Evolutionary conservation across 2,113 vertebrate genomes (phyloP), one percentile per base, ranked within the genome.

Genomic region (Austrofundulus limnaeus): DNA sequence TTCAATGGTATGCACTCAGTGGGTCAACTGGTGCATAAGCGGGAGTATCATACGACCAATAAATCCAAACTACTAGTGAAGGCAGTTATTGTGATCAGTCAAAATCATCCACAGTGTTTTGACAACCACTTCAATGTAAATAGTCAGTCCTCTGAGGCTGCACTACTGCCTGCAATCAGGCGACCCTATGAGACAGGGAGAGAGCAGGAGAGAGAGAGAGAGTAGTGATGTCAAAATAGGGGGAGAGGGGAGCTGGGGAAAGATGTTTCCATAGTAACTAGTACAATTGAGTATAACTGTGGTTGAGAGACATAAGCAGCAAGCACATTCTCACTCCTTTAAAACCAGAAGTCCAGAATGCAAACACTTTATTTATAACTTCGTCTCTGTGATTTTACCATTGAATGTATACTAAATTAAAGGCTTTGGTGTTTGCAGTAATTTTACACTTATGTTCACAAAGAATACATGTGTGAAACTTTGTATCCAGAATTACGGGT

Each of bases 261-360:
- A 81, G 62, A 78, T 24, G 87, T 91, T 88, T 85, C 89, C 84
- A 91, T 91, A 73, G 88, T 78, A 91, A 91, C 89, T 81, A 75
- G 74, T 83, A 73, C 81, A 74, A 82, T 75, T 77, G 74, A 89
- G 82, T 86, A 66, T 85, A 87, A 87, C 84, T 83, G 67, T 65
- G 83, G 81, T 81, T 78, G 80, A 88, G 81, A 86, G 72, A 66
- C 87, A 84, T 85, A 85, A 89, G 72, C 71, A 58, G 88, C 87
- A 89, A 86, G 70, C 84, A 86, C 85, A 89, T 82, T 61, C 70
- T 66, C 41, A 49, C 75, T 72, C 69, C 69, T 61, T 79, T 81
- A 70, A 79, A 81, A 77, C 75, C 64, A 61, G 54, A 34, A 59
- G 42, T 47, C 54, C 46, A 73, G 59, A 72, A 76, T 56, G 41